Base-by-base conservation (phyloP, 2,113 vertebrate genomes). In the Labrus mixtus region DNA sequence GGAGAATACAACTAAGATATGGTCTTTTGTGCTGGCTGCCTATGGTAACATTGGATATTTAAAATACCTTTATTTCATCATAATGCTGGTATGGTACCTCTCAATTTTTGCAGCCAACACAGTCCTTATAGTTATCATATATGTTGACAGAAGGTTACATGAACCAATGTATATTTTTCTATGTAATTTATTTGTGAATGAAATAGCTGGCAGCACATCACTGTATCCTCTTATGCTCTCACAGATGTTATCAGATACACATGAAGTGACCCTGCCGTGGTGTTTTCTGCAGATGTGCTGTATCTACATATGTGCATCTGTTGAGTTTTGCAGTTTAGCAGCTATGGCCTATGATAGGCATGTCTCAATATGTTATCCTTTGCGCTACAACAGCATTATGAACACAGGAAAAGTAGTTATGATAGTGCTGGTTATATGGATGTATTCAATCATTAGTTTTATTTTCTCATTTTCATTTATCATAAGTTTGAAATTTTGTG, bases 331-430 rank as follows among this genome's bases (percentile, higher is more conserved):
- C 54, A 81, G 58, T 50, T 64, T 81, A n/a, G 60, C 74, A 60
- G 73, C 69, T 41, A 85, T 85, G 83, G 84, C 84, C 10, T 79
- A 69, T 0, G 80, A 86, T 48, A 71, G 84, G 15, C 62, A 80
- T 15, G 36, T 83, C 0, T 48, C 55, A 4, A 77, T 83, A 17
- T 86, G 80, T 17, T 46, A 54, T n/a, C 80, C 76, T 39, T 29
- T 80, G 20, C 64, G 33, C 13, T 80, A 85, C 56, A 69, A 9
- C 11, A 12, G 20, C n/a, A 73, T 80, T 1, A 73, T 86, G 68
- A 79, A 20, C 22, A 61, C 55, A 8, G 36, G 22, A 1, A 86
- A 23, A 65, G 68, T 76, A 7, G 25, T 9, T 4, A 2, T 37
- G 12, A 63, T 77, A 20, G 41, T 81, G 20, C 2, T 68, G 8